Evolutionary conservation across 2,797 vertebrate genomes (phyloP), one percentile per base, ranked within the genome.

Genomic region (Enoplosus armatus): DNA sequence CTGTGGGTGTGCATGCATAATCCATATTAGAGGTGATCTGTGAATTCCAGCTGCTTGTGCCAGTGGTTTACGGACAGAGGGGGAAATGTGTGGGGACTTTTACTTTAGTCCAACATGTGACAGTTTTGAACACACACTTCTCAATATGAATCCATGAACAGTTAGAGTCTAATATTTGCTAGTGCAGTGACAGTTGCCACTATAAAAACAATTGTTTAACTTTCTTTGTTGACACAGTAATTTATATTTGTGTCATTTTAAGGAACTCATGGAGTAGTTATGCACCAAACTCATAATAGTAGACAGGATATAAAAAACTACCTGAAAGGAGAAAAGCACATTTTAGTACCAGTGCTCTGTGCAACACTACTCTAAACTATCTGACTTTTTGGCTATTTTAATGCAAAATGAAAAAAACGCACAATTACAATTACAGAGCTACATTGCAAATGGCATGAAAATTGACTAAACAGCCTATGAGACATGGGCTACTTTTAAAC

Each of bases 1-100:
- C 8, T 64, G 24, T 56, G 37, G 8, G 53, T 73, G 35, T 72
- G 64, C n/a, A 7, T 81, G 69, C 56, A 53, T 60, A 70, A 64
- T 74, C 37, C 35, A 59, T 45, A 27, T 79, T 45, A 67, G 20
- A 53, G 31, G 59, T 56, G 54, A 79, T 58, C 31, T 56, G 16
- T 77, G 27, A 56, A 54, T 43, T 78, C 47, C 26, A 45, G 31
- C 58, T 75, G 58, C 31, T 60, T 27, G 31, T 66, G 27, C 10
- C 18, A 31, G 35, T 47, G 39, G 80, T 55, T 55, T 63, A 51
- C 1, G 7, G 53, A 6, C n/a, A 54, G 29, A 56, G 1, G 29
- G 47, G 43, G 27, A 62, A 63, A 56, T 64, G 18, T 55, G 16
- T 31, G 0, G 1, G 37, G 35, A 11, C 8, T 41, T 70, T 62